phyloP scores from a whole-genome alignment of 2,113 vertebrate species.

The Pterocles burchelli region DNA sequence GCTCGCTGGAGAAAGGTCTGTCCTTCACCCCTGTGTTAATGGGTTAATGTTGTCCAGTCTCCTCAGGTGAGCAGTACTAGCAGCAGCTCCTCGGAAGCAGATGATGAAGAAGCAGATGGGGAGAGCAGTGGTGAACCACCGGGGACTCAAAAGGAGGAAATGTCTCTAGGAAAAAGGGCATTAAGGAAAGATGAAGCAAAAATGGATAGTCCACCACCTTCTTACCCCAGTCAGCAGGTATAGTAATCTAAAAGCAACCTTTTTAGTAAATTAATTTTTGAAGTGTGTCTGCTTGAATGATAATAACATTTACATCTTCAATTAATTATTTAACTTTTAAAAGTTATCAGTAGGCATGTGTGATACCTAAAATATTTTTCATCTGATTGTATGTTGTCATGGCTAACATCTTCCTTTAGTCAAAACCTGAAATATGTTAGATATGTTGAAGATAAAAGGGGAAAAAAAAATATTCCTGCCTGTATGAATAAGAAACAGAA shows the following conservation, averaged over 20 bases:
- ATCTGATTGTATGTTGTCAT: not conserved
- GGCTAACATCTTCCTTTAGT: not conserved
- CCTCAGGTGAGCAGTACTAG: conserved; percentile 89
- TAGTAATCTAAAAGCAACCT: not conserved
- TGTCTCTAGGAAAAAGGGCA: conserved; percentile 72
- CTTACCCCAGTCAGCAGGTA: conserved; percentile 85
- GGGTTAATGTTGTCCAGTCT: conserved; percentile 73
- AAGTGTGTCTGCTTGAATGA: not conserved
- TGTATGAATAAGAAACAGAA: not conserved
- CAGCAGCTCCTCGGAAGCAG: conserved; percentile 93
- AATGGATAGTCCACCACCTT: conserved; percentile 82
- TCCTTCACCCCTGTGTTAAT: not conserved
- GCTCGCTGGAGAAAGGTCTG: not conserved
- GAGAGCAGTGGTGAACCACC: conserved; percentile 82
- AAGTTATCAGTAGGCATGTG: not conserved
- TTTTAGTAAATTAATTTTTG: not conserved
- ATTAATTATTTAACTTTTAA: not conserved
- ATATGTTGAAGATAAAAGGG: not conserved
- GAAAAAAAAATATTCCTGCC: not conserved
- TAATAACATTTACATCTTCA: not conserved
- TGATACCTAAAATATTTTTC: not conserved
- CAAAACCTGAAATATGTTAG: not conserved
- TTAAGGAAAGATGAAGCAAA: conserved; percentile 69
- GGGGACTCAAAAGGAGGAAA: conserved; percentile 76
- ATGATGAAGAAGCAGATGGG: conserved; percentile 88